A percentile compares a stretch with the other conserved stretches of the same genome.
phyloP scores from a whole-genome alignment of 2,888 invertebrate species.

The Apomyelois bistriatella region DNA sequence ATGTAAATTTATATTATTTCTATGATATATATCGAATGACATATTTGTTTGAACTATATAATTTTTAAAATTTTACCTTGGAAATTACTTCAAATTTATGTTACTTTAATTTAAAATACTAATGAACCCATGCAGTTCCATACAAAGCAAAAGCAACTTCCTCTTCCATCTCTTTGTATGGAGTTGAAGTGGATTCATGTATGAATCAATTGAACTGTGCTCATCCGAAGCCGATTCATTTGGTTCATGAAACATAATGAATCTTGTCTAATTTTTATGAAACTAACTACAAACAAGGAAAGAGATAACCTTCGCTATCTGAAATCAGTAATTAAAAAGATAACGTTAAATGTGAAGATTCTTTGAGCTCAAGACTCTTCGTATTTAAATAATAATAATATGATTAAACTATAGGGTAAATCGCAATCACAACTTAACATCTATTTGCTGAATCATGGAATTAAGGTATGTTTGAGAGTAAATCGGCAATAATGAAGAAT shows the following conservation, averaged over 20 bases:
- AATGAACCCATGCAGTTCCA: conserved; percentile 67
- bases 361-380: conserved; percentile 72
- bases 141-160: conserved; percentile 75
- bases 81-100: conserved; percentile 23
- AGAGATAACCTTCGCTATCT: conserved; percentile 52
- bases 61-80: conserved; percentile 34
- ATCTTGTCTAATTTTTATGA: not conserved
- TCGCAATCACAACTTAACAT: conserved; percentile 77
- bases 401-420: conserved; percentile 63
- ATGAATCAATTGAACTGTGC: conserved; percentile 32
- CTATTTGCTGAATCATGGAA: conserved; percentile 68
- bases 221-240: conserved; percentile 22
- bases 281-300: conserved; percentile 10
- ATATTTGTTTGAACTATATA: conserved; percentile 22
- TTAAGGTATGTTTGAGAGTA: conserved; percentile 34
- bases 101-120: conserved; percentile 20
- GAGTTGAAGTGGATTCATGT: conserved; percentile 65
- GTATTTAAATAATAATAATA: conserved; percentile 53
- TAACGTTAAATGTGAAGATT: conserved; percentile 62
- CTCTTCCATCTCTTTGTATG: conserved; percentile 73
- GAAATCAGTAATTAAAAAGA: conserved; percentile 40
- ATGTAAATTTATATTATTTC: conserved; percentile 45
- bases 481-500: conserved; percentile 68
- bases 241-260: conserved; percentile 16
- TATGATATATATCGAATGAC: conserved; percentile 49